phyloP scores from a whole-genome alignment of 2,113 vertebrate genomes.

The Equus quagga region DNA sequence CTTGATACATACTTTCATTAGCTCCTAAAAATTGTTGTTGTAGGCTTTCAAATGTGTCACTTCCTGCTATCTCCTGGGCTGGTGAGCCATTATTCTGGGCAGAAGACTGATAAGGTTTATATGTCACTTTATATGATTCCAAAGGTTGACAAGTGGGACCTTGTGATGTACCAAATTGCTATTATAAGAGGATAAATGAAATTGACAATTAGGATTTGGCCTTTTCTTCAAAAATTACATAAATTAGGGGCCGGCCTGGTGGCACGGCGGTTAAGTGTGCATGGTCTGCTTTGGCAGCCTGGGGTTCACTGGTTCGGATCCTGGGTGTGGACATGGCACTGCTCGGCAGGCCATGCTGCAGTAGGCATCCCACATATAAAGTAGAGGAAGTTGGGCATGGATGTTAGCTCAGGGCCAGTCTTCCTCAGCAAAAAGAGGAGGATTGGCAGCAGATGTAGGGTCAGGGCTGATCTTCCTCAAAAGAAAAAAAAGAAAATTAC shows the following conservation, averaged over 20 bases:
- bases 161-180: slow-evolving; percentile 86
- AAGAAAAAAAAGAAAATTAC: slow-evolving; percentile 17
- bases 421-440: no score
- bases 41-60: slow-evolving; percentile 90
- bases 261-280: no score
- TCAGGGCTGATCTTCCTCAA: no score
- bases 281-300: no score
- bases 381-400: no score
- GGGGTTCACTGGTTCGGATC: no score
- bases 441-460: no score
- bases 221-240: slow-evolving; percentile 61
- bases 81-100: slow-evolving; percentile 85
- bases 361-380: no score
- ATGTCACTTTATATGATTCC: slow-evolving; percentile 90
- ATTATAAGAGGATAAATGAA: slow-evolving; percentile 62
- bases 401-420: no score
- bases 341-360: no score
- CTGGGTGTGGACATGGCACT: no score
- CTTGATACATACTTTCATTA: slow-evolving; percentile 90
- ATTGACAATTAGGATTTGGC: slow-evolving; percentile 58
- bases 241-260: neutral
- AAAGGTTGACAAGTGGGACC: slow-evolving; percentile 75
- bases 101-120: slow-evolving; percentile 91
- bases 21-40: slow-evolving; percentile 93
- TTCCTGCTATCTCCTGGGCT: slow-evolving; percentile 81